A percentile compares a stretch with the other conserved stretches of the same genome.
phyloP scores from a whole-genome alignment of 1,140 invertebrate genomes.

The Neodiprion virginianus region DNA sequence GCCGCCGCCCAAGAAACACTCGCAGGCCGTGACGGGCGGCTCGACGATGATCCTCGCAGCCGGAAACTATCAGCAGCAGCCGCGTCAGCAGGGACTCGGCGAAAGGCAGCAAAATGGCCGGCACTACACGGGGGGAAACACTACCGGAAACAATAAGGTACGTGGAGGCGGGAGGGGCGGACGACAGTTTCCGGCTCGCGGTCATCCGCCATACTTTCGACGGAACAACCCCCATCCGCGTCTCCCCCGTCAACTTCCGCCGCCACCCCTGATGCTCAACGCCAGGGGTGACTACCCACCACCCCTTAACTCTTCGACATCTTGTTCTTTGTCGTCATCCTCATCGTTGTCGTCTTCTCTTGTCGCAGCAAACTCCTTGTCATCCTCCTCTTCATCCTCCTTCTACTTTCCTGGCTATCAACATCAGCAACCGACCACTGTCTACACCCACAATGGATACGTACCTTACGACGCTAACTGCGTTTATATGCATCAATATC shows the following conservation, averaged over 20 bases:
- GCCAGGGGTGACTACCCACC: conserved; percentile 18
- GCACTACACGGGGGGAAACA: conserved; percentile 45
- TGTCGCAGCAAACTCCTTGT: not conserved
- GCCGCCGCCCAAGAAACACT: conserved; percentile 38
- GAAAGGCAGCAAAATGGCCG: conserved; percentile 47
- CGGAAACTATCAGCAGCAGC: conserved; percentile 29
- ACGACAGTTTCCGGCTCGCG: conserved; percentile 38
- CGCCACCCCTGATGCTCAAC: conserved; percentile 36
- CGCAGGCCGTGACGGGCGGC: conserved; percentile 15
- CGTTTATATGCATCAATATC: conserved; percentile 43
- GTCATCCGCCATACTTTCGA: conserved; percentile 30
- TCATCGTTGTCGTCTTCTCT: not conserved
- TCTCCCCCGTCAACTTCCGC: conserved; percentile 16
- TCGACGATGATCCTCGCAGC: conserved; percentile 26
- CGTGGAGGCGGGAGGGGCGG: conserved; percentile 56
- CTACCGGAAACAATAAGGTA: conserved; percentile 64
- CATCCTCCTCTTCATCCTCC: not conserved
- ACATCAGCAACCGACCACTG: not conserved
- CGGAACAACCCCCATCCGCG: conserved; percentile 26
- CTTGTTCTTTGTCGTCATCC: not conserved
- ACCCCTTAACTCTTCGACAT: too few species aligned
- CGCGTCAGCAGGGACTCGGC: conserved; percentile 37
- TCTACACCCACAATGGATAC: conserved; percentile 32
- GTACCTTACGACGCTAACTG: conserved; percentile 42
- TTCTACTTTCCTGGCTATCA: not conserved